Base-by-base conservation (phyloP, 2,888 invertebrate genomes). In the Crematogaster levior region DNA sequence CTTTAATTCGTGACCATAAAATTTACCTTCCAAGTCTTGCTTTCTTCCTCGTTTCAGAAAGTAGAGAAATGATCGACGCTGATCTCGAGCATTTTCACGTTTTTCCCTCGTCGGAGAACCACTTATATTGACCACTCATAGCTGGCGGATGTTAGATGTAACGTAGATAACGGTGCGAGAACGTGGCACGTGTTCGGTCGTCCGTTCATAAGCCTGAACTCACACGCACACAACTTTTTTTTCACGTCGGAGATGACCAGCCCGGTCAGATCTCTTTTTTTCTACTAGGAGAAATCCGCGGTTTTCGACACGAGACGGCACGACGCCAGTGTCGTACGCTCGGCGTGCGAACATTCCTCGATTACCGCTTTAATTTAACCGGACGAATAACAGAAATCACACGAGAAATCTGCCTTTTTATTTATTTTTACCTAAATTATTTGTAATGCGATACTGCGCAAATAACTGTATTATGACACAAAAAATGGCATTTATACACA, bases 221-320 rank as follows among this genome's bases (percentile, higher is more conserved):
- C 48, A 82, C 48, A 68, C 81, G 34, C 74, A 81, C 48, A 68
- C 80, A 58, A 68, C 68, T 85, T 85, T 87, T 40, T 66, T 82
- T 77, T 66, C 43, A 70, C 53, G 68, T 60, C 63, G 81, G 82
- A 88, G 27, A 56, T 56, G 40, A 90, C 89, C 89, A 87, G 88
- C 87, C 89, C 68, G 84, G 60, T 51, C 65, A 65, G 77, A 65
- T 81, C 61, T 72, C 58, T 70, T 81, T 86, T 84, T 83, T 84
- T 85, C 81, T 81, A 83, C 83, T 81, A 72, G 83, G 84, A 80
- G 88, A 91, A 88, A 89, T 86, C 85, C 84, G 82, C 68, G 77
- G 81, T 89, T 90, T 88, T 85, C 83, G 84, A 82, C 63, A 37
- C 90, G 88, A 92, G 90, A 91, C 92, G 84, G 91, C 92, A 74